Conservation (phyloP, 2,113 vertebrate species). For the Machaerirhynchus nigripectus region DNA sequence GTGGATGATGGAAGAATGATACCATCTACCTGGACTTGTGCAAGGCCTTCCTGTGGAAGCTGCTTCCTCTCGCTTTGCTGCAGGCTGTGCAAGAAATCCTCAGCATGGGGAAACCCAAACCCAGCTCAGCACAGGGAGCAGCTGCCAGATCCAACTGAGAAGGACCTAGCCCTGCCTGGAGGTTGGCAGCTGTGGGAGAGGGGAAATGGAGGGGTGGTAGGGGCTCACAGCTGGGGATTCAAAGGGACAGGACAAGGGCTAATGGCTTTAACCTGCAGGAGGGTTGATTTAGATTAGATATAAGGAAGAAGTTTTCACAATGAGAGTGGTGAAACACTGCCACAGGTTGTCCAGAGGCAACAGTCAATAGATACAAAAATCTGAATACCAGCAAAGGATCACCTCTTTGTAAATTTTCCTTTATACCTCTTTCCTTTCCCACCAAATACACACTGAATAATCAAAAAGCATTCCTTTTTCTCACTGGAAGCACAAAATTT, state of each 20-base stretch:
- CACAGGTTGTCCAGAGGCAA: background rate
- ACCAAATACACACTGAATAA: background rate
- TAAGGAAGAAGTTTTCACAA: background rate
- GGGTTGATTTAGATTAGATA: background rate
- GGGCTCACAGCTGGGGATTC: background rate
- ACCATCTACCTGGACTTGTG: background rate
- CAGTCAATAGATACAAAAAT: background rate
- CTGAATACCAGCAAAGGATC: background rate
- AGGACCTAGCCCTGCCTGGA: background rate
- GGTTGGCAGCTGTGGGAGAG: accelerated
- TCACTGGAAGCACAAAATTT: background rate
- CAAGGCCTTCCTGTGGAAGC: background rate
- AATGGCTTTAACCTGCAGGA: background rate
- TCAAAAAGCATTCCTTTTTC: background rate
- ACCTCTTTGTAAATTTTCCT: background rate
- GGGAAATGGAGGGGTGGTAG: background rate
- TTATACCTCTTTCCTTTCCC: background rate
- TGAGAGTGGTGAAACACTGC: background rate
- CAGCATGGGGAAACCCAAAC: background rate
- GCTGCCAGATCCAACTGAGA: background rate
- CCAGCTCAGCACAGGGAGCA: background rate
- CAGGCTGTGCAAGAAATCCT: background rate
- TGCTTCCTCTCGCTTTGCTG: background rate
- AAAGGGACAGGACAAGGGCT: background rate
- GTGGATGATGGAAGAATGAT: background rate